Base-by-base conservation (phyloP, 2,797 vertebrate species). In the Labroides dimidiatus region DNA sequence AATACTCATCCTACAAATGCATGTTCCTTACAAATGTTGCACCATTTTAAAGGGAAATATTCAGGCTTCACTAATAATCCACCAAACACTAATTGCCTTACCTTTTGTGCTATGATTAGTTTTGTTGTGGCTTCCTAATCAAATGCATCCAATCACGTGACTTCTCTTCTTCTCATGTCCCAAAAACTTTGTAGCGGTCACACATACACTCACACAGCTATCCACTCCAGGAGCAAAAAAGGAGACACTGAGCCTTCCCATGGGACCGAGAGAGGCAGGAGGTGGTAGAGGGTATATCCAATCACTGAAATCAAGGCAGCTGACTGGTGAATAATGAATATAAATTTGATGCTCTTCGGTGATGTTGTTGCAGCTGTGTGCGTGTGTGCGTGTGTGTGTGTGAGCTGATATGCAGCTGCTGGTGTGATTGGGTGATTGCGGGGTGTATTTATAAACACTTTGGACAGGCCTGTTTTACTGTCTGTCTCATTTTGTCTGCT, bases 291-390 rank as follows among this genome's bases (percentile, higher is more conserved):
- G 83, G 91, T 94, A 90, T 88, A 89, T 88, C 82, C 87, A 92
- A 92, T 93, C 92, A 90, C 23, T 62, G 50, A 83, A 93, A 94
- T 95, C 93, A 92, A 93, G 89, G 80, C 76, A 84, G 92, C 84
- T 91, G 88, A 93, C 87, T 90, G 92, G 93, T 94, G 93, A 94
- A 94, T 95, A 94, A 95, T 94, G 94, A 88, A 94, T 92, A 82
- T 50, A 57, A 59, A 54, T 56, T 89, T 89, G 94, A 95, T 87
- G 86, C 79, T 77, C 78, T 89, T 92, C 84, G 67, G 65, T 83
- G 82, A 79, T 39, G 37, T 14, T 39, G 37, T 13, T 39, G 70
- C 73, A 51, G 69, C 52, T 14, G 54, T 37, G 56, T 83, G 78
- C 59, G 77, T 84, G 69, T 84, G 64, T 4, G 67, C n/a, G n/a